Evolutionary conservation across 1,140 invertebrate species (phyloP).

Genomic region (Drosophila busckii): DNA sequence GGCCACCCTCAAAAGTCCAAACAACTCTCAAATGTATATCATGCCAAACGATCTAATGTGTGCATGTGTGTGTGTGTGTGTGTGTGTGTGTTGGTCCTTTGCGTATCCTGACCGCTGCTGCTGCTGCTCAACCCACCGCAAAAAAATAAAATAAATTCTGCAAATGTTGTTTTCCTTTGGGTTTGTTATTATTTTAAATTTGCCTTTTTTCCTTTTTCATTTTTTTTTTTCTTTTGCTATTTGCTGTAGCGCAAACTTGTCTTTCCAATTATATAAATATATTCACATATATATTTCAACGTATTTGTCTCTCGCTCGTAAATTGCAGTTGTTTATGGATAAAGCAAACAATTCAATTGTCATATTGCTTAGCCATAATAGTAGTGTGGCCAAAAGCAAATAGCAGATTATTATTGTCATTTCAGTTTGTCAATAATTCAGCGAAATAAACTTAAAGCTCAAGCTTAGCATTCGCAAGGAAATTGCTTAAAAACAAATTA

Average conservation of each 20-base stretch:
- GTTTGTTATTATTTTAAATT: conserved; percentile 75
- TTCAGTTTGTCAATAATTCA: too few relatives aligned
- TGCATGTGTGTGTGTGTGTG: conserved; percentile 10
- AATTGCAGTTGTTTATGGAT: too few relatives aligned
- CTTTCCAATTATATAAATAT: too few relatives aligned
- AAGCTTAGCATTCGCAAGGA: too few relatives aligned
- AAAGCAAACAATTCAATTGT: too few relatives aligned
- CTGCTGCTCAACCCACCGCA: conserved; percentile 18
- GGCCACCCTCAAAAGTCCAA: conserved; percentile 52
- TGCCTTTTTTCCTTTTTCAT: conserved; percentile 35
- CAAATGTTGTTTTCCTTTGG: conserved; percentile 77
- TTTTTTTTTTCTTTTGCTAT: conserved; percentile 21
- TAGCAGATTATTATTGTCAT: too few relatives aligned
- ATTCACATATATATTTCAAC: too few relatives aligned
- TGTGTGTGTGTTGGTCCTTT: conserved; percentile 19
- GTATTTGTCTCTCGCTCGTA: too few relatives aligned
- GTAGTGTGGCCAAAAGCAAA: too few relatives aligned
- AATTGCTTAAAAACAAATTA: too few relatives aligned
- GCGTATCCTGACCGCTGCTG: conserved; percentile 54
- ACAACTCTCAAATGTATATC: conserved; percentile 58
- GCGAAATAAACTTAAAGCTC: too few relatives aligned
- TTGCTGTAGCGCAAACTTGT: not conserved
- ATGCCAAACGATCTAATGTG: conserved; percentile 53
- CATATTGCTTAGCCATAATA: too few relatives aligned
- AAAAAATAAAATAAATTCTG: conserved; percentile 53